phyloP scores from a whole-genome alignment of 2,113 vertebrate genomes.

The Vulpes vulpes region DNA sequence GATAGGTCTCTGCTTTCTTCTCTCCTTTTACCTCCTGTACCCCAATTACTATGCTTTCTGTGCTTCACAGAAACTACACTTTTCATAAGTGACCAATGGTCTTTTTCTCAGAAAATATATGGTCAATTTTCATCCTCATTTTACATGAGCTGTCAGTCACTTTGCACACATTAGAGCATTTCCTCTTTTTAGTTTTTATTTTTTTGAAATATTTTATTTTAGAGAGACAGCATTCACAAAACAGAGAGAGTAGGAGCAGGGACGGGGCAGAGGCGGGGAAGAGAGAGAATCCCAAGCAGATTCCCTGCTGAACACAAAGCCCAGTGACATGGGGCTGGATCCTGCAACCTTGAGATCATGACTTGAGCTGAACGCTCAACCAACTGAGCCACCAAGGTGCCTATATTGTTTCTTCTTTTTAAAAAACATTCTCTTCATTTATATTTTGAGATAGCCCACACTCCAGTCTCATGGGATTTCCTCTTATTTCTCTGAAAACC shows the following conservation, averaged over 20 bases:
- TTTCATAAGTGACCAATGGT: neutral
- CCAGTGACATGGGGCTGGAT: neutral
- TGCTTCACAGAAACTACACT: neutral
- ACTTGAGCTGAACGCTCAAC: neutral
- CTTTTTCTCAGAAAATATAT: neutral
- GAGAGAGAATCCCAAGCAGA: neutral
- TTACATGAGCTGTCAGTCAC: neutral
- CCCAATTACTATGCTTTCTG: neutral
- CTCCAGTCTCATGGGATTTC: neutral
- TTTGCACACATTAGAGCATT: neutral
- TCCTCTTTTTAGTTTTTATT: neutral
- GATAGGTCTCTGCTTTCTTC: neutral
- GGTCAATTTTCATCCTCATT: neutral
- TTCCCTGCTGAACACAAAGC: neutral
- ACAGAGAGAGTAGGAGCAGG: neutral
- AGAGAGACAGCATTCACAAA: neutral
- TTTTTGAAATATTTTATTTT: neutral
- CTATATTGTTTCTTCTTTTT: no score
- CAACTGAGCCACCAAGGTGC: neutral
- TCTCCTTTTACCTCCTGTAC: neutral
- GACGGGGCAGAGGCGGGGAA: neutral
- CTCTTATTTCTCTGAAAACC: neutral
- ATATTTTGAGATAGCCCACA: neutral
- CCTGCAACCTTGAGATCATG: neutral
- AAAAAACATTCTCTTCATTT: neutral